Base-by-base conservation (phyloP, 2,888 invertebrate genomes). In the Acrobeloides nanus region DNA sequence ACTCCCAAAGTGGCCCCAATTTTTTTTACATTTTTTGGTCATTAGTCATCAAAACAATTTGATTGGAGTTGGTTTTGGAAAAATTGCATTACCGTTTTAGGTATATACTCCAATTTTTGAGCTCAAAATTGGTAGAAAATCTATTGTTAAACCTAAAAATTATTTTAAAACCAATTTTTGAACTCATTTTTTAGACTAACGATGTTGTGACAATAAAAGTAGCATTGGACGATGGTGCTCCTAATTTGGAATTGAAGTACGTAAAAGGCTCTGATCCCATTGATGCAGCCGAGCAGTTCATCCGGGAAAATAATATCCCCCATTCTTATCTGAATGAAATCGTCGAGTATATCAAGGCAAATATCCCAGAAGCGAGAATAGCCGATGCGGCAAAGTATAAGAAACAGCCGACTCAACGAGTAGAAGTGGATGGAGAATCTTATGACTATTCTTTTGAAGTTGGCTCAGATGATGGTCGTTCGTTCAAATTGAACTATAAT, bases 391-490 rank as follows among this genome's bases (percentile, higher is more conserved):
- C 41, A n/a, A 48, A 51, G 31, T 38, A 24, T 5, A 41, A 42
- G 17, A 42, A 21, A 27, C 39, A 20, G 12, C 26, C 39, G 23
- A 21, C 24, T 35, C 26, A 24, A 15, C 20, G 24, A 15, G 25
- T 27, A 15, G 39, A 17, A n/a, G 39, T 39, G 17, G 15, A 27
- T 21, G n/a, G 2, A 21, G 21, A n/a, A n/a, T n/a, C n/a, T n/a
- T n/a, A n/a, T n/a, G n/a, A n/a, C n/a, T 92, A 82, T 76, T 90
- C 93, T 24, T 93, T 95, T 75, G 84, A 83, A 58, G 88, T 95
- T n/a, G 92, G 92, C 67, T 84, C 93, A 46, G 86, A 89, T 70
- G 90, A 90, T 70, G 87, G 86, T 1, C 82, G 82, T 38, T 83
- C 88, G 0, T 78, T 92, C 17, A 89, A 93, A 74, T 78, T 95